Percentiles rank a stretch among this genome's conserved stretches.
phyloP scores from a whole-genome alignment of 2,888 invertebrate species.

The Trachelus tabidus region DNA sequence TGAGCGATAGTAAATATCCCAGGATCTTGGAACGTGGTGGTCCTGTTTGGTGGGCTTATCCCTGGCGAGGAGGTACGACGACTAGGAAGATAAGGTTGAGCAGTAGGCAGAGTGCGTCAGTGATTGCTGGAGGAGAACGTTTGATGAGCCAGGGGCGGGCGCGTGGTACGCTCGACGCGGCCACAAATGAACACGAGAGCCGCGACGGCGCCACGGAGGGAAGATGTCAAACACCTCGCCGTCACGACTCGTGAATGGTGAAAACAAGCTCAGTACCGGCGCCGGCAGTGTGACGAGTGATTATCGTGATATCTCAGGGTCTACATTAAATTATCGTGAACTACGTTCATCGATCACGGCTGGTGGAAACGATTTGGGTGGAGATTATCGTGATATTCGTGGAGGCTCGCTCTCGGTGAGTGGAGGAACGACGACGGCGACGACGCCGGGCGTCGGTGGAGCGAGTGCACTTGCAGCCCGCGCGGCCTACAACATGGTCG shows the following conservation, averaged over 20 bases:
- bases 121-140: slow-evolving; percentile 27
- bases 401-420: background rate
- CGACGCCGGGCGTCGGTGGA: slow-evolving; percentile 79
- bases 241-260: slow-evolving; percentile 55
- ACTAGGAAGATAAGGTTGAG: background rate
- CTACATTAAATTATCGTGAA: slow-evolving; percentile 10
- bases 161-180: slow-evolving; percentile 54
- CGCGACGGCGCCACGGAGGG: slow-evolving; percentile 51
- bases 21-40: background rate
- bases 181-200: slow-evolving; percentile 54
- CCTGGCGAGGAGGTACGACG: background rate
- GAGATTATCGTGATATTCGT: background rate
- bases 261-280: slow-evolving; percentile 34
- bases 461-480: slow-evolving; percentile 27
- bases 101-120: background rate
- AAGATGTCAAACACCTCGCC: slow-evolving; percentile 59
- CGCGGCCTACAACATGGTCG: slow-evolving; percentile 63
- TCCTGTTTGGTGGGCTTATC: background rate
- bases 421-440: slow-evolving; percentile 69
- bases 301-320: slow-evolving; percentile 24
- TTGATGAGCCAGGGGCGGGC: slow-evolving; percentile 53
- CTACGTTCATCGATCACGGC: background rate
- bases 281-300: slow-evolving; percentile 6
- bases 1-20: background rate
- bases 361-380: background rate